These are phyloP conservation scores for Phrynocephalus guinanensis DNA, from an alignment of 2,797 vertebrate species.

Conservation along the genomic window DNA sequence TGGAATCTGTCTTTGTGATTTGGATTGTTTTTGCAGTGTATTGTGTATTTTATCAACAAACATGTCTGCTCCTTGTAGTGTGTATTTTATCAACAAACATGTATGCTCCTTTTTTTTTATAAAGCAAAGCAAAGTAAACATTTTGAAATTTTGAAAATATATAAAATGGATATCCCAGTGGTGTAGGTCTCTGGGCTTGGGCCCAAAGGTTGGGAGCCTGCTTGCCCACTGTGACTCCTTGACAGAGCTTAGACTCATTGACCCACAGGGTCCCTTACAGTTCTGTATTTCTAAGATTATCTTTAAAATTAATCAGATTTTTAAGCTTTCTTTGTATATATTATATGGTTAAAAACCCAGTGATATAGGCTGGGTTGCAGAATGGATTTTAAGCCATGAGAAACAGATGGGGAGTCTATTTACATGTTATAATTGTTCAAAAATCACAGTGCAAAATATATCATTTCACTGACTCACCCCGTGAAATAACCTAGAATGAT, in stretches of 20 bases:
- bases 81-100: not conserved
- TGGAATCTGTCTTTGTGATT: not conserved
- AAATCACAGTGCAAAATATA: not conserved
- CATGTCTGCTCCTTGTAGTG: not conserved
- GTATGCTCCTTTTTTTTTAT: not conserved
- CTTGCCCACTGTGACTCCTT: too few relatives aligned
- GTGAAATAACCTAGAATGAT: not conserved
- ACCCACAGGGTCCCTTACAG: too few relatives aligned
- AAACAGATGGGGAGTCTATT: not conserved
- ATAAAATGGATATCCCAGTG: too few relatives aligned
- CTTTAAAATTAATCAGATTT: too few relatives aligned
- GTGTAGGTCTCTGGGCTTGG: too few relatives aligned
- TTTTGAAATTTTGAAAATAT: not conserved
- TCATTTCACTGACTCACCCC: not conserved
- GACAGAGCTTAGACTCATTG: too few relatives aligned
- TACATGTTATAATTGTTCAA: slow-evolving; percentile 23
- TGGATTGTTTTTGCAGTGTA: not conserved
- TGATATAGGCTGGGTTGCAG: not conserved
- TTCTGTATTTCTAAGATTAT: too few relatives aligned
- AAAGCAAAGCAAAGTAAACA: not conserved
- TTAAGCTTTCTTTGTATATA: not conserved
- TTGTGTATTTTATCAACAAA: not conserved
- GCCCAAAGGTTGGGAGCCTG: too few relatives aligned
- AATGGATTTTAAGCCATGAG: not conserved
- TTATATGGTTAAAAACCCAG: not conserved